Evolutionary conservation across 1,140 invertebrate species (phyloP).

Genomic region (Euschistus heros): DNA sequence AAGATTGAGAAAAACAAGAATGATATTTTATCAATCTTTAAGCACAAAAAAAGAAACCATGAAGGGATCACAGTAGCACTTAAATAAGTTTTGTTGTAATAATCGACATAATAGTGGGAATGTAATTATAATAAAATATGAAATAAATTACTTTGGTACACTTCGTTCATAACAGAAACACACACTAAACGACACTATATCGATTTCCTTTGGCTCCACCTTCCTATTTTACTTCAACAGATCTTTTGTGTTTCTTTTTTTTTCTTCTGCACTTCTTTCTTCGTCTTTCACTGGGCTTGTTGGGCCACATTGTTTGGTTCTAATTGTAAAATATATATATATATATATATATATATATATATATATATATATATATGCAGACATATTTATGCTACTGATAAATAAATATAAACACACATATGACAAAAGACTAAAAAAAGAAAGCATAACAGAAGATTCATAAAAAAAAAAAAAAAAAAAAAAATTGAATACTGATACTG

Average conservation of each 20-base stretch:
- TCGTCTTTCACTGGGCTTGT: background rate
- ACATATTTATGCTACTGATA: background rate
- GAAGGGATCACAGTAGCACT: constrained; percentile 1
- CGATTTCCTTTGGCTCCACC: background rate
- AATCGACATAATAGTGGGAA: background rate
- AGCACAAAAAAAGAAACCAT: background rate
- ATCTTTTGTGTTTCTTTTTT: constrained; percentile 6
- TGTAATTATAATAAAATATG: background rate
- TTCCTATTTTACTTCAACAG: background rate
- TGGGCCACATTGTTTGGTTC: too few relatives aligned
- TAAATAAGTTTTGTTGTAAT: background rate
- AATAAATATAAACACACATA: background rate
- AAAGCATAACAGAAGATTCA: background rate
- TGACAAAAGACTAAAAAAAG: background rate
- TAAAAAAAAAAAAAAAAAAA: constrained; percentile 3
- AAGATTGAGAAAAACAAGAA: background rate
- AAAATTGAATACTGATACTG: constrained; percentile 3
- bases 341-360: background rate
- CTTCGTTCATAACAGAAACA: constrained; percentile 3
- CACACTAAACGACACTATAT: constrained; percentile 11
- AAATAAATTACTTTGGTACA: constrained; percentile 17
- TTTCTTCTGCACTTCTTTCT: background rate
- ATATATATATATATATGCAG: background rate
- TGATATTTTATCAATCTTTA: background rate
- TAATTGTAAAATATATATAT: background rate